These are phyloP conservation scores for Scaptomyza reducta DNA, from an alignment of 2,888 invertebrate genomes.

Conservation along the genomic window DNA sequence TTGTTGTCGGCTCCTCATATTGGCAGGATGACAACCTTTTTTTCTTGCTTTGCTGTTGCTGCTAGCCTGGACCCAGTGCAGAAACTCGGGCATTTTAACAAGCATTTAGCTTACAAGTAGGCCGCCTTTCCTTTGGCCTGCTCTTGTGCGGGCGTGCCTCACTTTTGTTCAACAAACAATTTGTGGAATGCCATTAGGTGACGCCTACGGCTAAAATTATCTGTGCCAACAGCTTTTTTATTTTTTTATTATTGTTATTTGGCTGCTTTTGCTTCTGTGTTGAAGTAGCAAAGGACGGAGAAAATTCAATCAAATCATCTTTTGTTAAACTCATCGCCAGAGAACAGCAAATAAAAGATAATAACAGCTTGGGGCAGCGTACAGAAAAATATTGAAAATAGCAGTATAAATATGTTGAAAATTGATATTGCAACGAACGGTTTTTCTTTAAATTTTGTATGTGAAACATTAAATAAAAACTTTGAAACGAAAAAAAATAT, in stretches of 20 bases:
- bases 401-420: constrained; percentile 41
- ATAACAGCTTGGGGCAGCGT: constrained; percentile 43
- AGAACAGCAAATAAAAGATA: constrained; percentile 51
- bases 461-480: too few species aligned
- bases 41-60: constrained; percentile 26
- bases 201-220: constrained; percentile 76
- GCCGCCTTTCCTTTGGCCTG: constrained; percentile 19
- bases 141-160: constrained; percentile 27
- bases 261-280: background rate
- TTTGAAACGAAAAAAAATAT: too few species aligned
- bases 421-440: constrained; percentile 12
- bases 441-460: background rate
- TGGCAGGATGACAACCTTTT: constrained; percentile 77
- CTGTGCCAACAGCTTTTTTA: constrained; percentile 46
- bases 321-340: constrained; percentile 54
- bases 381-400: constrained; percentile 28
- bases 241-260: constrained; percentile 13
- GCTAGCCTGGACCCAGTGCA: constrained; percentile 33
- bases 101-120: constrained; percentile 51
- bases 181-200: constrained; percentile 80
- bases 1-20: constrained; percentile 38
- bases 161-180: constrained; percentile 70
- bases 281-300: constrained; percentile 5
- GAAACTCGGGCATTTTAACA: constrained; percentile 60
- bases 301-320: constrained; percentile 77